These are phyloP conservation scores for Oxygymnocypris stewartii DNA, from an alignment of 2,113 vertebrate genomes.

Conservation along the genomic window DNA sequence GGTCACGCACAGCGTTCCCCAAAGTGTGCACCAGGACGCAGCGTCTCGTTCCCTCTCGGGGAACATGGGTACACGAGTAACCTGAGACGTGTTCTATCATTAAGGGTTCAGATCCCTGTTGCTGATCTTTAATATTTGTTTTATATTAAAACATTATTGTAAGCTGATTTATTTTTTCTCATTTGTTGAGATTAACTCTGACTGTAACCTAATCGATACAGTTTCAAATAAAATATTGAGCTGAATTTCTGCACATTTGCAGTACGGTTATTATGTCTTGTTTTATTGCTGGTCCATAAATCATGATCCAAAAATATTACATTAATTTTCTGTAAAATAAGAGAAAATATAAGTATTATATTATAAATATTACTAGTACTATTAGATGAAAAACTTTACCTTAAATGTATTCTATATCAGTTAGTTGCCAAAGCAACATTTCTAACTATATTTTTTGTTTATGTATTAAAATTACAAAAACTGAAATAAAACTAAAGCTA, in stretches of 20 bases:
- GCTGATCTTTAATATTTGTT: constrained; percentile 56
- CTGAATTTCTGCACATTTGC: not conserved
- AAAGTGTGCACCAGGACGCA: too few species aligned
- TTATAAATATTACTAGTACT: too few species aligned
- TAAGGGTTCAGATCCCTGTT: not conserved
- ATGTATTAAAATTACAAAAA: not conserved
- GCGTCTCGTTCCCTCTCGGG: too few species aligned
- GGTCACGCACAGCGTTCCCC: too few species aligned
- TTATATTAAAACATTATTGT: constrained; percentile 71
- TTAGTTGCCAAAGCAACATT: not conserved
- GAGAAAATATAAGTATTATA: not conserved
- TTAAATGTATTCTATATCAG: not conserved
- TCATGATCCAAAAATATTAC: not conserved
- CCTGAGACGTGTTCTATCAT: not conserved
- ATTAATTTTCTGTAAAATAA: not conserved
- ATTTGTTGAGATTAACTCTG: constrained; percentile 1
- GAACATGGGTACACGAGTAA: too few species aligned
- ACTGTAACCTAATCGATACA: not conserved
- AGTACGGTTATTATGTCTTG: not conserved
- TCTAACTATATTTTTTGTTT: not conserved
- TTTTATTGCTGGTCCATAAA: not conserved
- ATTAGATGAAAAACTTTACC: not conserved
- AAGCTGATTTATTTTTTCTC: not conserved
- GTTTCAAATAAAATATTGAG: not conserved
- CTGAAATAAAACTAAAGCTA: too few species aligned